Base-by-base conservation (phyloP, 92 coral and sea anemone genomes). In the Palythoa grandis region DNA sequence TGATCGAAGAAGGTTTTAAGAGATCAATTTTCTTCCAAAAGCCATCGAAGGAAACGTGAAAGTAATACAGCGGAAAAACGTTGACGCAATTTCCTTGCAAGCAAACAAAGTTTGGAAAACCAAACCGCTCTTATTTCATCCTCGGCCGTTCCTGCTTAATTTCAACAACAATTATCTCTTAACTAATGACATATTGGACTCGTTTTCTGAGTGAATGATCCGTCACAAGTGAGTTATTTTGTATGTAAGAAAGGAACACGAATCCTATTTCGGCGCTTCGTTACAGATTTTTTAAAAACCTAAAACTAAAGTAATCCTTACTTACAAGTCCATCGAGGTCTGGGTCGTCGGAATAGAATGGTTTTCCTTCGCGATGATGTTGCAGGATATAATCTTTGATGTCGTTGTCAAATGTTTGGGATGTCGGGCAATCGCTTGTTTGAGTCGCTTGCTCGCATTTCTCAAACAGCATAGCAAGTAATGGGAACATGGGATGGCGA, bases 401-500 rank as follows among this genome's bases (percentile, higher is more conserved):
- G 82, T 97, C 99, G 92, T 87, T 92, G 95, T 97, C 98, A 75
- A 97, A 97, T 70, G 94, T 78, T 48, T 89, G 93, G 7, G 97
- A 91, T 63, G 95, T 94, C 50, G 97, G 93, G 15, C 95, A 94
- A 23, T 97, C 99, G 68, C 94, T 92, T 11, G 97, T 97, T 70
- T 90, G 95, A n/a, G 99, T 97, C 60, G 99, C 93, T 74, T 92
- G 94, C 83, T 97, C 99, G 92, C 99, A 97, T 83, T 97, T 97
- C 53, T 97, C 99, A 84, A 97, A 94, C 90, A 97, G 67, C 96
- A 93, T 95, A 2, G 98, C 98, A 7, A 97, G 94, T 70, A 97
- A 86, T 74, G 99, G 98, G 86, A 97, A 93, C 79, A 97, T 88
- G 19, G 99, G 99, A 88, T 97, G 99, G 38, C 97, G 97, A 83